phyloP scores from a whole-genome alignment of 2,797 vertebrate species.

The Anguilla marmorata region DNA sequence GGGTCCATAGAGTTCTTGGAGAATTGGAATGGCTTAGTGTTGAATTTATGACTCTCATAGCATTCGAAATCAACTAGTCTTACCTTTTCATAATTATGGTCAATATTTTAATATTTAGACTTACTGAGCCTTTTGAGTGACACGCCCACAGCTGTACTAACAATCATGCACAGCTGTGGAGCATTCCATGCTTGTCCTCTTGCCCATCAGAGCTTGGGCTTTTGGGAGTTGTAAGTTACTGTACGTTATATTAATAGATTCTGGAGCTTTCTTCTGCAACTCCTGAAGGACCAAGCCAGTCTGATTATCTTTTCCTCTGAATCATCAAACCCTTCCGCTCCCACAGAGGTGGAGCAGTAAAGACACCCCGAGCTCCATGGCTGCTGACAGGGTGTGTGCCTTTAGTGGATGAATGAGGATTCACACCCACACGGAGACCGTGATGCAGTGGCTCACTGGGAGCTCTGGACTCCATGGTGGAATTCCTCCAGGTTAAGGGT shows the following conservation, averaged over 20 bases:
- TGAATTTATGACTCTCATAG: neutral
- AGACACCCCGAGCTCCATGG: neutral
- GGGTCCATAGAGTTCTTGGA: neutral
- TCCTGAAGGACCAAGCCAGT: neutral
- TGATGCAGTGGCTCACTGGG: conserved; percentile 7
- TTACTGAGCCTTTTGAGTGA: neutral
- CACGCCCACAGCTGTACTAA: conserved; percentile 4
- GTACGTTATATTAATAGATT: neutral
- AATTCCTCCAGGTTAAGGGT: conserved; percentile 32
- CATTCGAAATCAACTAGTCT: neutral
- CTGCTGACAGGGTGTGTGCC: conserved; percentile 1
- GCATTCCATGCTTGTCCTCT: neutral
- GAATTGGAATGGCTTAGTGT: neutral
- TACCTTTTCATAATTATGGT: neutral
- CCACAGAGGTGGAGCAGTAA: neutral
- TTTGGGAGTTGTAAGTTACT: neutral
- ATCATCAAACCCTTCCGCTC: neutral
- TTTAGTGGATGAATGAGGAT: neutral
- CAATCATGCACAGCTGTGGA: neutral
- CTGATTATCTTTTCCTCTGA: neutral
- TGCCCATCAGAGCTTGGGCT: neutral
- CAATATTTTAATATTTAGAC: conserved; percentile 14
- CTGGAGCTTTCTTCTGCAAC: neutral
- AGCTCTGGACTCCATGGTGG: conserved; percentile 5
- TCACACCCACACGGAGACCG: conserved; percentile 16